Conservation (phyloP, 2,113 vertebrate species). For the Herpailurus yagouaroundi region DNA sequence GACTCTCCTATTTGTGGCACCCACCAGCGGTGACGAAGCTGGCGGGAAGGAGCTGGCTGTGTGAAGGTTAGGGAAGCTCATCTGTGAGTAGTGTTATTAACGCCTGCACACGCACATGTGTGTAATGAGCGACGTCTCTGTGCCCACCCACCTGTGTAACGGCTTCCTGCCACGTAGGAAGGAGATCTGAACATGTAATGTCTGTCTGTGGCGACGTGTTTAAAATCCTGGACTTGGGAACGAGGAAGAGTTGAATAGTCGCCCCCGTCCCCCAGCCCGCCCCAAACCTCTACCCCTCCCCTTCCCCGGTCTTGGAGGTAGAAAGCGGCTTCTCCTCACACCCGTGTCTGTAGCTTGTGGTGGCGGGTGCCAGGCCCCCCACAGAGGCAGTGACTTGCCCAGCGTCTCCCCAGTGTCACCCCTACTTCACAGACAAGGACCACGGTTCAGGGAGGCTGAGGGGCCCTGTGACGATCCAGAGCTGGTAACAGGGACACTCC, state of each 20-base stretch:
- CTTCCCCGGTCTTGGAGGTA: not conserved
- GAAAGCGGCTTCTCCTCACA: not conserved
- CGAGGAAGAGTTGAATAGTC: not conserved
- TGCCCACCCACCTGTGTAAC: not conserved
- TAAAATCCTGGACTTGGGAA: not conserved
- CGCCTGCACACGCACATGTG: fast-evolving
- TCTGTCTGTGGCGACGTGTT: not conserved
- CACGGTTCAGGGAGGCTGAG: not conserved
- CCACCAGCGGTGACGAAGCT: not conserved
- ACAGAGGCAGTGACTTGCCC: not conserved
- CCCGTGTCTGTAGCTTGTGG: not conserved
- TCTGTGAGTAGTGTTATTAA: not conserved
- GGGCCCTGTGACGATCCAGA: not conserved
- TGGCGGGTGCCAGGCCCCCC: not conserved
- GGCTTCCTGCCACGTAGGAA: not conserved
- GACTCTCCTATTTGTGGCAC: not conserved
- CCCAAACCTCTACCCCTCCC: not conserved
- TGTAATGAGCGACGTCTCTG: not conserved
- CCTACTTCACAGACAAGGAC: not conserved
- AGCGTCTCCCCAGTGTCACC: not conserved
- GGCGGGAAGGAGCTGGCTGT: not conserved
- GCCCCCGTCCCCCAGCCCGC: not conserved
- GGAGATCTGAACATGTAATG: not conserved
- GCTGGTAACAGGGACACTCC: not conserved
- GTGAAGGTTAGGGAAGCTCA: not conserved